Evolutionary conservation across 1,140 invertebrate genomes (phyloP).

Genomic region (Dufourea novaeangliae): DNA sequence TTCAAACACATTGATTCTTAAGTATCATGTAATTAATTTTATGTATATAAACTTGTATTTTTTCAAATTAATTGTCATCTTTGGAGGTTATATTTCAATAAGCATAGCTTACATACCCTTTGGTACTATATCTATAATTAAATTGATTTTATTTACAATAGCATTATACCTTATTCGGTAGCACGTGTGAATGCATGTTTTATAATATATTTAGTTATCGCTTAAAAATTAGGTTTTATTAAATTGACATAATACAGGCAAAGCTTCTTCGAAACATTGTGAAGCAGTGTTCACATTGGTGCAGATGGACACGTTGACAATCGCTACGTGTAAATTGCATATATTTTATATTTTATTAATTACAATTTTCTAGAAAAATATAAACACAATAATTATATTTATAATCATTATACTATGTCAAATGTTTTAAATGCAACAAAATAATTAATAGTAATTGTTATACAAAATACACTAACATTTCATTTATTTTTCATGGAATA

Average conservation of each 20-base stretch:
- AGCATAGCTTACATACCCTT: neutral
- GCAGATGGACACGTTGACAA: neutral
- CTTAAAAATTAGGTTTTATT: slow-evolving; percentile 46
- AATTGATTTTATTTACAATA: slow-evolving; percentile 6
- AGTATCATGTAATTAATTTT: too few relatives aligned
- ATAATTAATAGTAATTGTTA: neutral
- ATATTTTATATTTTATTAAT: neutral
- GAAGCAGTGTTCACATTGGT: slow-evolving; percentile 36
- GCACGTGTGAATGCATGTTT: slow-evolving; percentile 68
- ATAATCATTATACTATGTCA: neutral
- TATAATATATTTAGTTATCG: slow-evolving; percentile 27
- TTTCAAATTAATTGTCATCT: slow-evolving; percentile 6
- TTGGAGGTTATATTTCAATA: slow-evolving; percentile 54
- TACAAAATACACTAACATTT: accelerated
- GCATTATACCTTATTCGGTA: slow-evolving; percentile 71
- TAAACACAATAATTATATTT: neutral
- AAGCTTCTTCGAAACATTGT: slow-evolving; percentile 20
- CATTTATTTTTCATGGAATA: too few relatives aligned
- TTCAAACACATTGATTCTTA: too few relatives aligned
- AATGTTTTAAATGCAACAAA: neutral
- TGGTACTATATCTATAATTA: neutral
- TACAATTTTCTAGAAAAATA: neutral
- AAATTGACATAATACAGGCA: slow-evolving; percentile 45
- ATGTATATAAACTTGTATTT: neutral
- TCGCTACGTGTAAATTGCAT: neutral